Conservation (phyloP, 37 sponge, comb jelly and placozoan species). For the Eunapius fragilis region DNA sequence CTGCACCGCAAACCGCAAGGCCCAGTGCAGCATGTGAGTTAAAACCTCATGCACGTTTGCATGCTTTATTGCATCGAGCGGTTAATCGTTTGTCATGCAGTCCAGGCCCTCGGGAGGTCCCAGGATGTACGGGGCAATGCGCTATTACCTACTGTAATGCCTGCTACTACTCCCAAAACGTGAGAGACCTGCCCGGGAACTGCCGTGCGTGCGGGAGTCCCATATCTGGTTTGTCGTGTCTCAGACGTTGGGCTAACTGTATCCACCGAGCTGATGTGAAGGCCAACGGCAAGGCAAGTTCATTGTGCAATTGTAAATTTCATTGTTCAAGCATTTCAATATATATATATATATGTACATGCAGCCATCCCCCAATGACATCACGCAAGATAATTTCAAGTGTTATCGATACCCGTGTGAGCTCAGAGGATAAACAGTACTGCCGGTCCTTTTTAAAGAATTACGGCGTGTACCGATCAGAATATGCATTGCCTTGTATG, state of each 20-base stretch:
- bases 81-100: background rate
- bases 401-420: slow-evolving; percentile 17
- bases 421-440: background rate
- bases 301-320: background rate
- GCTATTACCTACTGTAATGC: slow-evolving; percentile 23
- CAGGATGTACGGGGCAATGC: slow-evolving; percentile 34
- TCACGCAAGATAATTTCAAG: slow-evolving; percentile 30
- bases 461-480: too few species aligned
- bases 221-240: background rate
- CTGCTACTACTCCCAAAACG: slow-evolving; percentile 13
- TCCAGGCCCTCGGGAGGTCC: slow-evolving; percentile 18
- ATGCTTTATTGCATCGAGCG: too few species aligned
- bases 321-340: background rate
- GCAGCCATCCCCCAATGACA: slow-evolving; percentile 2
- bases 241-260: slow-evolving; percentile 28
- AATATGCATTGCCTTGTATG: too few species aligned
- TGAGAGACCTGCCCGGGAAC: background rate
- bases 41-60: background rate
- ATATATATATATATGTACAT: background rate
- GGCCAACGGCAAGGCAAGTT: slow-evolving; percentile 1
- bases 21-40: slow-evolving; percentile 27
- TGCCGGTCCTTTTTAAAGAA: too few species aligned
- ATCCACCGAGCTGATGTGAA: background rate
- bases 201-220: slow-evolving; percentile 14
- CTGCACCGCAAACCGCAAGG: slow-evolving; percentile 4